phyloP scores from a whole-genome alignment of 2,113 vertebrate species.

The Pelusios castaneus region DNA sequence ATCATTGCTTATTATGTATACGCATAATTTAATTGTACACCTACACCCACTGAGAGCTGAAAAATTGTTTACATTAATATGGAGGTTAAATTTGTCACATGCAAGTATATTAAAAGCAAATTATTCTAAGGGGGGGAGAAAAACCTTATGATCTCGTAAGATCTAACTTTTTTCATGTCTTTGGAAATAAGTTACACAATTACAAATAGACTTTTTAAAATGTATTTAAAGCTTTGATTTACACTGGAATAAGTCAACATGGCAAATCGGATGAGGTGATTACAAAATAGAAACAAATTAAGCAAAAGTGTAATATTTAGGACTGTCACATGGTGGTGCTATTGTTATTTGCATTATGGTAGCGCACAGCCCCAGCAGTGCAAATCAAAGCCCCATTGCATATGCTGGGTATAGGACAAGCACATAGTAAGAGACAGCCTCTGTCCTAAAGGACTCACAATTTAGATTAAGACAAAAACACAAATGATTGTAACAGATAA shows the following conservation, averaged over 20 bases:
- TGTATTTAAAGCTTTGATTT: constrained; percentile 38
- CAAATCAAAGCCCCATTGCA: background rate
- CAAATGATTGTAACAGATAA: background rate
- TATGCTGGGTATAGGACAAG: background rate
- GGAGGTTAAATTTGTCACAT: background rate
- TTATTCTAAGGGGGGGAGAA: background rate
- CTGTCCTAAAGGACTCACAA: background rate
- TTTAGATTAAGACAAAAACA: background rate
- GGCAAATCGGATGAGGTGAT: background rate
- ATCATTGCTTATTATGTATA: background rate
- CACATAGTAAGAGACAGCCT: background rate
- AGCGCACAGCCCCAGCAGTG: background rate
- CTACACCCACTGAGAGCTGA: background rate
- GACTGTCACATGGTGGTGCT: rapidly evolving
- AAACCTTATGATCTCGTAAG: background rate
- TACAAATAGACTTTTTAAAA: background rate
- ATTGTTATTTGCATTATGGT: constrained; percentile 1
- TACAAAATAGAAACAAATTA: background rate
- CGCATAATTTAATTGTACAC: background rate
- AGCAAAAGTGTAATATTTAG: background rate
- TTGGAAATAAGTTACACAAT: background rate
- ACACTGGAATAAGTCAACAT: background rate
- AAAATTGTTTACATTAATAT: background rate
- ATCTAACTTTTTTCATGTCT: background rate
- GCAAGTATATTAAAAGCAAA: background rate